phyloP scores from a whole-genome alignment of 2,797 vertebrate genomes.

The Betta splendens region DNA sequence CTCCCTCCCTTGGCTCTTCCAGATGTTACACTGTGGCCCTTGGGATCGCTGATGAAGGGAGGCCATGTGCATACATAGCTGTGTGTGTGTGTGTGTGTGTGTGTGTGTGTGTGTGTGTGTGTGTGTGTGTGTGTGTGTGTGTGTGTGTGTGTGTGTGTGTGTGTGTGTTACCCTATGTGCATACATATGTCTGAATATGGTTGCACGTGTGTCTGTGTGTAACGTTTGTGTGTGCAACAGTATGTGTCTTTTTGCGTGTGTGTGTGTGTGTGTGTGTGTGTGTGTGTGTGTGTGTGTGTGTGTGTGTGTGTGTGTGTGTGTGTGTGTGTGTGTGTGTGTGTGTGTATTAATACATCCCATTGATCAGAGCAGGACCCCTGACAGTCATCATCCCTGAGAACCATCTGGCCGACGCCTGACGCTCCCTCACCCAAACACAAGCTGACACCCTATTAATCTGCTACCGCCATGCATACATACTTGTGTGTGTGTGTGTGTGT shows the following conservation, averaged over 20 bases:
- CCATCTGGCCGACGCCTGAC: conserved; percentile 99
- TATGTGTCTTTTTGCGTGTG: conserved; percentile 31
- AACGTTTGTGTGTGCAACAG: conserved; percentile 58
- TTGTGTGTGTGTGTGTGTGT: conserved; percentile 35
- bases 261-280: conserved; percentile 78
- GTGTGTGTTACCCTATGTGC: conserved; percentile 38
- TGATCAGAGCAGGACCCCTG: conserved; percentile 99
- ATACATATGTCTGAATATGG: conserved; percentile 54
- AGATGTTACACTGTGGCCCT: conserved; percentile 95
- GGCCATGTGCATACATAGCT: conserved; percentile 63
- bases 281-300: conserved; percentile 63
- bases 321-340: conserved; percentile 30
- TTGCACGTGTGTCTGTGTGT: conserved; percentile 38
- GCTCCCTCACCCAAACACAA: conserved; percentile 99
- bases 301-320: conserved; percentile 45
- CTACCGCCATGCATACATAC: conserved; percentile 81
- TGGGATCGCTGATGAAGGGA: conserved; percentile 91
- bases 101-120: conserved; percentile 22
- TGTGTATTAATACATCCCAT: conserved; percentile 99
- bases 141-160: conserved; percentile 6
- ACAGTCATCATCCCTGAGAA: conserved; percentile 99
- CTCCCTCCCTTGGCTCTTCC: conserved; percentile 88
- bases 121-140: conserved; percentile 9
- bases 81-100: conserved; percentile 6
- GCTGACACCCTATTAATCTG: conserved; percentile 99